phyloP scores from a whole-genome alignment of 2,888 invertebrate species.

The Coenonympha arcania region DNA sequence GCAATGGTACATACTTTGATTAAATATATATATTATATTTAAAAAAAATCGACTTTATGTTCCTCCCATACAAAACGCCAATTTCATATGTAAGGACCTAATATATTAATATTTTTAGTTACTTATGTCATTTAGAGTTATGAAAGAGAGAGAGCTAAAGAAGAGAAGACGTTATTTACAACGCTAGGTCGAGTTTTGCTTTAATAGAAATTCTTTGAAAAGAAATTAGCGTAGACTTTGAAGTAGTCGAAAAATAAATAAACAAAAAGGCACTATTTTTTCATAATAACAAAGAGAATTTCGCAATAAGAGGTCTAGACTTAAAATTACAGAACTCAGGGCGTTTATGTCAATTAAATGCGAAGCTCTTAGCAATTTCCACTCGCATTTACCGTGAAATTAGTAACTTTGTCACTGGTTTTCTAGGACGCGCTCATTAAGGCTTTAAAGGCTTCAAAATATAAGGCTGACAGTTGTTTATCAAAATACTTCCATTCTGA shows the following conservation, averaged over 20 bases:
- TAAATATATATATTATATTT: too few species aligned
- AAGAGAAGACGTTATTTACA: too few species aligned
- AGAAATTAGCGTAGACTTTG: background rate
- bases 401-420: slow-evolving; percentile 3
- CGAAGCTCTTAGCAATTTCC: slow-evolving; percentile 9
- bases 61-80: too few species aligned
- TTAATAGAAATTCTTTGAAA: background rate
- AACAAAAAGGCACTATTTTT: background rate
- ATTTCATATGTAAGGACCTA: too few species aligned
- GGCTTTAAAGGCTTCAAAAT: too few species aligned
- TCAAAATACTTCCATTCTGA: too few species aligned
- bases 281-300: background rate
- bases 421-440: slow-evolving; percentile 6
- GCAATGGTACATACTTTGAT: too few species aligned
- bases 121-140: too few species aligned
- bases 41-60: too few species aligned
- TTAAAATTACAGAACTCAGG: slow-evolving; percentile 7
- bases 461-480: background rate
- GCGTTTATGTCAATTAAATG: slow-evolving; percentile 14
- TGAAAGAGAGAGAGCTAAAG: too few species aligned
- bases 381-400: slow-evolving; percentile 13
- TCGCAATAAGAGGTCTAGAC: slow-evolving; percentile 4
- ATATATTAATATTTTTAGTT: too few species aligned
- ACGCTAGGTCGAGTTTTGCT: background rate
- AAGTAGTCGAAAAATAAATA: background rate